These are phyloP conservation scores for Crepidodera aurea DNA, from an alignment of 2,888 invertebrate species.

Conservation along the genomic window DNA sequence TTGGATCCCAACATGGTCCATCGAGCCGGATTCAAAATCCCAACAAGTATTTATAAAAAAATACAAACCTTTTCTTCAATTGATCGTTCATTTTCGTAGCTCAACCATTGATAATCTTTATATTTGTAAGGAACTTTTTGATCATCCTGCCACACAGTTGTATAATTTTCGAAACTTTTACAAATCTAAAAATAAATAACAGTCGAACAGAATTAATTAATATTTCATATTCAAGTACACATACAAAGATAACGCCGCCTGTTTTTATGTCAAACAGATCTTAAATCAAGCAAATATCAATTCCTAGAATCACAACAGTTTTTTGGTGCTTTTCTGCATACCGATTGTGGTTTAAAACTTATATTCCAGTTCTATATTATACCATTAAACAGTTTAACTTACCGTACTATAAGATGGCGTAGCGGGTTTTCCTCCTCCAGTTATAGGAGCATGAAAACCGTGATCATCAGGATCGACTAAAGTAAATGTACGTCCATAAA, in stretches of 20 bases:
- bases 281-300: no score
- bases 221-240: no score
- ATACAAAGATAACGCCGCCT: background rate
- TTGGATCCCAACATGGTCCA: no score
- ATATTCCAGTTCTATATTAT: no score
- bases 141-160: conserved; percentile 46
- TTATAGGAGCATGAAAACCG: conserved; percentile 63
- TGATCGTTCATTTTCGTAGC: conserved; percentile 47
- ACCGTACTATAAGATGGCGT: conserved; percentile 21
- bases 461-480: conserved; percentile 61
- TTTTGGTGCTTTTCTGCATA: no score
- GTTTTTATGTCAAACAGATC: no score
- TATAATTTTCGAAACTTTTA: conserved; percentile 34
- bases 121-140: conserved; percentile 47
- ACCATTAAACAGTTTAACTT: background rate
- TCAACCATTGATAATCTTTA: conserved; percentile 45
- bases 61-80: conserved; percentile 43
- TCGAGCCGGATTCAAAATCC: no score
- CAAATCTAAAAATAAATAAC: conserved; percentile 32
- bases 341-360: no score
- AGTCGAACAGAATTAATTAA: no score
- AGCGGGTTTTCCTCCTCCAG: conserved; percentile 17
- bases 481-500: conserved; percentile 74
- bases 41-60: background rate
- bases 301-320: no score